phyloP scores from a whole-genome alignment of 2,113 vertebrate genomes.

The Rhinolophus ferrumequinum region DNA sequence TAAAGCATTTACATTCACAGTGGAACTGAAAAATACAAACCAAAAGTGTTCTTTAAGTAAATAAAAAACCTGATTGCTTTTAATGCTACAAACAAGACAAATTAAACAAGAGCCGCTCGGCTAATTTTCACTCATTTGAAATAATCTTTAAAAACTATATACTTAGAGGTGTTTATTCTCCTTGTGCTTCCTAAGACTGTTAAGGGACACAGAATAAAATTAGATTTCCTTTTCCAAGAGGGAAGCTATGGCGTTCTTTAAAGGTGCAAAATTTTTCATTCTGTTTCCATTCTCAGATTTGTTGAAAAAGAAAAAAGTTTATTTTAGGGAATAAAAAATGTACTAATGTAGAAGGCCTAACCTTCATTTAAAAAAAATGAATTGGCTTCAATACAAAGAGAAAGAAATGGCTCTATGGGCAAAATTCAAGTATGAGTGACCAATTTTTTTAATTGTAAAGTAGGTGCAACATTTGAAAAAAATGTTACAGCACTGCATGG shows the following conservation, averaged over 20 bases:
- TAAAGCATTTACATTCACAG: slow-evolving; percentile 47
- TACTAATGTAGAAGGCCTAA: slow-evolving; percentile 82
- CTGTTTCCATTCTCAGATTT: slow-evolving; percentile 50
- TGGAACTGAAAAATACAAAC: slow-evolving; percentile 23
- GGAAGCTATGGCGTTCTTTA: slow-evolving; percentile 78
- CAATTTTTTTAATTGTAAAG: slow-evolving; percentile 97
- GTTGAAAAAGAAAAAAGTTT: slow-evolving; percentile 80
- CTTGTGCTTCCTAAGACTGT: slow-evolving; percentile 42
- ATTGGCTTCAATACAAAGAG: slow-evolving; percentile 86
- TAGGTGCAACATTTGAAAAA: slow-evolving; percentile 96
- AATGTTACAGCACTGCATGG: slow-evolving; percentile 97
- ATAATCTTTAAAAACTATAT: not conserved
- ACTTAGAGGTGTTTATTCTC: slow-evolving; percentile 37
- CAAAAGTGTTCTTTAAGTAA: slow-evolving; percentile 62
- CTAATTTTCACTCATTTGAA: slow-evolving; percentile 53
- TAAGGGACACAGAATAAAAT: slow-evolving; percentile 59
- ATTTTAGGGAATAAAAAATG: slow-evolving; percentile 84
- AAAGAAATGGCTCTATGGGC: slow-evolving; percentile 89
- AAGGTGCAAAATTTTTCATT: slow-evolving; percentile 82
- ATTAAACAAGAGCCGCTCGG: slow-evolving; percentile 49
- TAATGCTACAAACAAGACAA: slow-evolving; percentile 57
- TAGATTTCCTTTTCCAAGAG: slow-evolving; percentile 73
- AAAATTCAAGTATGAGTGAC: slow-evolving; percentile 95
- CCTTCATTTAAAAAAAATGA: slow-evolving; percentile 84
- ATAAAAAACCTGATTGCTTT: slow-evolving; percentile 51